Conservation (phyloP, 2,888 invertebrate genomes). For the Thymelicus acteon region DNA sequence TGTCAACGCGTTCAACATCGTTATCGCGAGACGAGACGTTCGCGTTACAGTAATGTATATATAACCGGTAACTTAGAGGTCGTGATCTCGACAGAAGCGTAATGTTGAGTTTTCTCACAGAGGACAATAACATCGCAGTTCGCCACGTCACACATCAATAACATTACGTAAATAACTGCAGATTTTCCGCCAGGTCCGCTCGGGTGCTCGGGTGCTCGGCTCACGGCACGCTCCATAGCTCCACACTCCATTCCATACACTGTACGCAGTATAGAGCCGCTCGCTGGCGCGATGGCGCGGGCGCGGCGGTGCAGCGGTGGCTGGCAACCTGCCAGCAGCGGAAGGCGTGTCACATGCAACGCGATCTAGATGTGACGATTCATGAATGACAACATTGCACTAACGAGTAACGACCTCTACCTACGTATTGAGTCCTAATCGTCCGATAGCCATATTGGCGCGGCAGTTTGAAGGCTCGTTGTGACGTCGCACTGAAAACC, state of each 20-base stretch:
- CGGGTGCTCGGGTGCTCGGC: neutral
- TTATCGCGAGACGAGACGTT: too few relatives aligned
- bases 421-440: neutral
- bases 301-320: too few relatives aligned
- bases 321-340: neutral
- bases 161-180: slow-evolving; percentile 29
- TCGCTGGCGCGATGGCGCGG: slow-evolving; percentile 11
- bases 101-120: neutral
- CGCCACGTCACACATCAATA: slow-evolving; percentile 16
- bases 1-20: too few relatives aligned
- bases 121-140: slow-evolving; percentile 18
- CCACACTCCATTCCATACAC: too few relatives aligned
- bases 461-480: slow-evolving; percentile 15
- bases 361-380: slow-evolving; percentile 1
- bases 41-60: too few relatives aligned
- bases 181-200: slow-evolving; percentile 3
- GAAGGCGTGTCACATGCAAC: slow-evolving; percentile 3
- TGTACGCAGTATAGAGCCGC: too few relatives aligned
- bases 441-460: neutral
- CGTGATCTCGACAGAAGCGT: neutral
- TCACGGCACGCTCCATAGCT: too few relatives aligned
- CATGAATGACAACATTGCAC: neutral
- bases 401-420: neutral
- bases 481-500: slow-evolving; percentile 63
- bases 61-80: neutral